Evolutionary conservation across 2,888 invertebrate genomes (phyloP), one percentile per base, ranked within the genome.

Genomic region (Rhopalosiphum nymphaeae): DNA sequence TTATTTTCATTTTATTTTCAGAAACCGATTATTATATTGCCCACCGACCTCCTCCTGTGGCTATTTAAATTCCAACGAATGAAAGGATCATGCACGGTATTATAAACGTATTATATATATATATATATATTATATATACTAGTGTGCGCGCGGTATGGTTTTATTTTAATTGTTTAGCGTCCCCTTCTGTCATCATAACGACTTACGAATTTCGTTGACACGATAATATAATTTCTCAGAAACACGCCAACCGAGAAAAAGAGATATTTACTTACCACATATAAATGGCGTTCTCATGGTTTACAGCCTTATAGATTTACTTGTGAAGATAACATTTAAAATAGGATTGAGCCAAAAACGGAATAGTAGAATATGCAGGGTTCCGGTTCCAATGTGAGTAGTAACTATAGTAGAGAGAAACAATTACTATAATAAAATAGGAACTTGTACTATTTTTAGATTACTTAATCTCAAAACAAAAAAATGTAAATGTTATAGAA

Each of bases 1-100:
- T 78, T 78, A 78, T 78, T 78, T 78, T 36, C 78, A 29, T 61
- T 91, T 29, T 84, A 56, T 44, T 91, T 84, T n/a, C 26, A 49
- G 87, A 92, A 92, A 92, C 86, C n/a, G 78, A 92, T 92, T 92
- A 91, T 85, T 57, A 44, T 90, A 87, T 87, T 86, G 85, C 87
- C 46, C n/a, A 3, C 25, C 57, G 21, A 92, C 46, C 87, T 61
- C 44, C 46, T 56, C 49, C 91, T 78, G 91, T 49, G 90, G 91
- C 56, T 85, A 86, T 91, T 91, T 85, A 44, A 91, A 91, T 91
- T 91, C 91, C 85, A 10, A 86, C 90, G 78, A 78, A 78, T 61
- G 56, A 84, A 91, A 84, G 84, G 91, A 84, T 91, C 91, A 25
- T 10, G 56, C 36, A 13, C 46, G 26, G 16, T 11, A 44, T 46